These are phyloP conservation scores for Pituophis catenifer DNA, from an alignment of 2,113 vertebrate genomes.

Conservation along the genomic window DNA sequence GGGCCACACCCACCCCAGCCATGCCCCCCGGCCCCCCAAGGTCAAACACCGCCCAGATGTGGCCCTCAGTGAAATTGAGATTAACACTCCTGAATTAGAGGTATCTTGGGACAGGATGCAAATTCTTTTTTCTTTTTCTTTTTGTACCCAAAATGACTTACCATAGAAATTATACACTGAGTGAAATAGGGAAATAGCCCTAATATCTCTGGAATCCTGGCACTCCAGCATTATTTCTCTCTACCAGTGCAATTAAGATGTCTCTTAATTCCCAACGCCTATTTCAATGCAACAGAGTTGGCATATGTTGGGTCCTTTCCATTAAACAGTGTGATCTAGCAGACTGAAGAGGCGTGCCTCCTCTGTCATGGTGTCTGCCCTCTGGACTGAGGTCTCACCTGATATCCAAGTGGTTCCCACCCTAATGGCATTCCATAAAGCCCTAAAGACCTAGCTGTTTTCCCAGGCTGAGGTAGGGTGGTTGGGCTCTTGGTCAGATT, in stretches of 20 bases:
- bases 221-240: neutral
- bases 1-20: too few relatives aligned
- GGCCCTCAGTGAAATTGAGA: too few relatives aligned
- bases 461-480: neutral
- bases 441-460: neutral
- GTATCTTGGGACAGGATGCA: neutral
- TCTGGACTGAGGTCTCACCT: neutral
- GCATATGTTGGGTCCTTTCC: neutral
- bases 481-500: neutral
- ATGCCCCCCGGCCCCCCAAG: too few relatives aligned
- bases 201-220: neutral
- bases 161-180: neutral
- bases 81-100: too few relatives aligned
- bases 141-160: neutral
- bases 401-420: neutral
- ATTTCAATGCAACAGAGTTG: neutral
- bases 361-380: neutral
- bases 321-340: neutral
- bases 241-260: neutral
- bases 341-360: neutral
- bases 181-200: neutral
- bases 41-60: too few relatives aligned
- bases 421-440: neutral
- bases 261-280: neutral
- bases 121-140: neutral